phyloP scores from a whole-genome alignment of 1,140 invertebrate species.

The Holotrichia oblita region DNA sequence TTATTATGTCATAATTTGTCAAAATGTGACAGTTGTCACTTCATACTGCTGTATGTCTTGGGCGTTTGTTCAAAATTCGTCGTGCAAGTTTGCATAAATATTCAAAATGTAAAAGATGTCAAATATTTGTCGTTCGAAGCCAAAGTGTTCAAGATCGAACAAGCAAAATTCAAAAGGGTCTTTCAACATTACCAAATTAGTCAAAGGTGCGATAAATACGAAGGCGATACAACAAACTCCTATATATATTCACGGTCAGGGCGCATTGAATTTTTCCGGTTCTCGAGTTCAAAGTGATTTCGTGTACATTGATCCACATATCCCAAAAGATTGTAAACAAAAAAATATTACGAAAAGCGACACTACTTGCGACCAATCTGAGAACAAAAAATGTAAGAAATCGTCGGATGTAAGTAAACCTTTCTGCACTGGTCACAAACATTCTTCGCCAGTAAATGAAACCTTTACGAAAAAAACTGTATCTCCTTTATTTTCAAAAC shows the following conservation, averaged over 20 bases:
- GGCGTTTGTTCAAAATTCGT: neutral
- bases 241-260: neutral
- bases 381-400: neutral
- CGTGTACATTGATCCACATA: neutral
- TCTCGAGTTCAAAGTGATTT: constrained; percentile 13
- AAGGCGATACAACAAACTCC: neutral
- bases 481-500: neutral
- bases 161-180: neutral
- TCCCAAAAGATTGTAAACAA: neutral
- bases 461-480: neutral
- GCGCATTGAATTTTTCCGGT: neutral
- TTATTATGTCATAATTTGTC: neutral
- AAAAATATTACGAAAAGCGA: neutral
- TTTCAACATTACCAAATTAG: neutral
- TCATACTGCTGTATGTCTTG: neutral
- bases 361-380: neutral
- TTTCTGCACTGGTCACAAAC: neutral
- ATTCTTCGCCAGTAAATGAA: neutral
- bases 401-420: neutral
- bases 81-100: neutral
- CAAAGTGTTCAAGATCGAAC: neutral
- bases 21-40: neutral
- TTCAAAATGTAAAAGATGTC: constrained; percentile 12
- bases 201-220: neutral
- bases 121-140: neutral